phyloP scores from a whole-genome alignment of 2,888 invertebrate genomes.

The Ectemnius lituratus region DNA sequence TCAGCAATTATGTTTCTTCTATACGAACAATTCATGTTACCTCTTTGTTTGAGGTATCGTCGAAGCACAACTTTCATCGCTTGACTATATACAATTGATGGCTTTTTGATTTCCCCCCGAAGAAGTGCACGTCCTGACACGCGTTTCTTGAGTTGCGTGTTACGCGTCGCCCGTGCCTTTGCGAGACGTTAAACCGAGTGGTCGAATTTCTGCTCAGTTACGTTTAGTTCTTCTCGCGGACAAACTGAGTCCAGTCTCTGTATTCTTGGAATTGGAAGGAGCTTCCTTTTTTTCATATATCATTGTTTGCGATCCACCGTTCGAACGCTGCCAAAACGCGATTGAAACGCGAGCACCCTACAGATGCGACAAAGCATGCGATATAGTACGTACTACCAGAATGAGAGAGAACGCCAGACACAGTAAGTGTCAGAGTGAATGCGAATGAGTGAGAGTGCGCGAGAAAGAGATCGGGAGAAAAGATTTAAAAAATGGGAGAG shows the following conservation, averaged over 20 bases:
- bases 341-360: slow-evolving; percentile 22
- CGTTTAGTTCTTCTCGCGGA: background rate
- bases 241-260: background rate
- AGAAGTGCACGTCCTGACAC: no score
- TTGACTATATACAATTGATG: no score
- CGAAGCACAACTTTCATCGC: no score
- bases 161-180: slow-evolving; percentile 72
- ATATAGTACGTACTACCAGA: background rate
- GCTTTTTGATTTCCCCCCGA: no score
- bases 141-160: slow-evolving; percentile 50
- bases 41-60: no score
- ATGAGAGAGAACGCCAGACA: background rate
- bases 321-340: slow-evolving; percentile 70
- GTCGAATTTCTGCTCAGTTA: no score
- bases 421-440: background rate
- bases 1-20: no score
- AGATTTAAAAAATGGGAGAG: slow-evolving; percentile 18
- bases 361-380: slow-evolving; percentile 8
- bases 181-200: slow-evolving; percentile 14
- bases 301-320: slow-evolving; percentile 69
- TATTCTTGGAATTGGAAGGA: slow-evolving; percentile 57
- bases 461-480: background rate
- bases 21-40: no score
- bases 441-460: slow-evolving; percentile 20
- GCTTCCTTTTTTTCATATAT: slow-evolving; percentile 60